Conservation (phyloP, 1,140 invertebrate species). For the Pseudomyrmex gracilis region DNA sequence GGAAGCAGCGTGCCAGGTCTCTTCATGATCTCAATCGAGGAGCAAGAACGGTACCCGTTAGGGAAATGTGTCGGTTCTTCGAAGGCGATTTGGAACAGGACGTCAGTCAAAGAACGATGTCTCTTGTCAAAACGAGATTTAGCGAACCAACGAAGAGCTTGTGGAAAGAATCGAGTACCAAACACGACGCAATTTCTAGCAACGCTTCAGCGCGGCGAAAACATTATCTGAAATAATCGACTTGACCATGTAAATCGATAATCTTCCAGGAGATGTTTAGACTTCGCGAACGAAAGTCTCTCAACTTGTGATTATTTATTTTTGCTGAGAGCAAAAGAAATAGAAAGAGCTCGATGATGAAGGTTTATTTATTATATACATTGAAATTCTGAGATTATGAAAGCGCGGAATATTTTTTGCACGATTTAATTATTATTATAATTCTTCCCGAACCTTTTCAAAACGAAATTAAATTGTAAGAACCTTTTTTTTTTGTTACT, state of each 20-base stretch:
- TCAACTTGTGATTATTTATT: background rate
- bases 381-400: too few relatives aligned
- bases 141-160: conserved; percentile 62
- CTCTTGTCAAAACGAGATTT: conserved; percentile 64
- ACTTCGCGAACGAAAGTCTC: background rate
- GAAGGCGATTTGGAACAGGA: conserved; percentile 81
- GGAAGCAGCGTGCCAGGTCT: conserved; percentile 86
- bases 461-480: too few relatives aligned
- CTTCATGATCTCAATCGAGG: conserved; percentile 87
- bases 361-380: too few relatives aligned
- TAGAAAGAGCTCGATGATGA: background rate
- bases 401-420: background rate
- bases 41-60: conserved; percentile 82
- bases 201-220: conserved; percentile 75
- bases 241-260: background rate
- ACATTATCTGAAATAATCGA: conserved; percentile 74
- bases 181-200: conserved; percentile 71
- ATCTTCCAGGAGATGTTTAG: background rate
- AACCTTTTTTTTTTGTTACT: background rate
- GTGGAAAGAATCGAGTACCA: conserved; percentile 66
- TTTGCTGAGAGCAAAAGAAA: background rate
- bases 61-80: conserved; percentile 88
- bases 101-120: conserved; percentile 16
- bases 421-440: background rate
- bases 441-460: background rate